These are phyloP conservation scores for Paelopatides confundens DNA, from an alignment of 53 echinoderm and acorn worm species.

Conservation along the genomic window DNA sequence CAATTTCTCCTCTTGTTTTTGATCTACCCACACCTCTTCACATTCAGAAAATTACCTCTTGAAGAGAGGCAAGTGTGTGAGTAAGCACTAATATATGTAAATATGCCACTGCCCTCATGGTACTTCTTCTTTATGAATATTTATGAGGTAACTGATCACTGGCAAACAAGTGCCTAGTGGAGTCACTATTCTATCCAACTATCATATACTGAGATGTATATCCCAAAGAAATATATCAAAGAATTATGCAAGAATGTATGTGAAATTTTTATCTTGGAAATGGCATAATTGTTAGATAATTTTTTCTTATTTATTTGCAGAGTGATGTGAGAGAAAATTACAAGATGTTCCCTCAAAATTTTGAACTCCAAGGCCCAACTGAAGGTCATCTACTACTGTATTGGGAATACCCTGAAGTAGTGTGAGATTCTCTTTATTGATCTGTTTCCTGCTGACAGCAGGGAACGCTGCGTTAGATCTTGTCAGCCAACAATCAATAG, in stretches of 20 bases:
- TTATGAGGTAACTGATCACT: conserved; percentile 15
- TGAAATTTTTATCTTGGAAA: too few species aligned
- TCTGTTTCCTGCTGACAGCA: conserved; percentile 22
- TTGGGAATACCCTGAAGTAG: conserved; percentile 37
- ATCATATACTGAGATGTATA: background rate
- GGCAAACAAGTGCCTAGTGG: background rate
- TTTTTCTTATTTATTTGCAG: background rate
- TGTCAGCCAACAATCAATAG: conserved; percentile 45
- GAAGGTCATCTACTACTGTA: conserved; percentile 19
- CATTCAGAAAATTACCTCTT: conserved; percentile 18
- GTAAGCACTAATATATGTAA: conserved; percentile 47
- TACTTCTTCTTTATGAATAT: conserved; percentile 16
- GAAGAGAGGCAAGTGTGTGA: conserved; percentile 29
- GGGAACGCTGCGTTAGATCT: conserved; percentile 33
- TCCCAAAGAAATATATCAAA: background rate
- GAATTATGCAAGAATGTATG: background rate
- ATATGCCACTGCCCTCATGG: conserved; percentile 29
- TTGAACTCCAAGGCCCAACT: conserved; percentile 21
- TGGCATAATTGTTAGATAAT: background rate
- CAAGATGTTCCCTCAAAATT: conserved; percentile 27
- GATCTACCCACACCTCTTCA: conserved; percentile 4
- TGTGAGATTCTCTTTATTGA: conserved; percentile 43
- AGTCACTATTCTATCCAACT: background rate
- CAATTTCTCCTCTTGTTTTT: conserved; percentile 1
- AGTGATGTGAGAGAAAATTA: background rate